Percentiles rank a stretch among this genome's conserved stretches.
Evolutionary conservation across 2,888 invertebrate genomes (phyloP).

Genomic region (Girardia tigrina): DNA sequence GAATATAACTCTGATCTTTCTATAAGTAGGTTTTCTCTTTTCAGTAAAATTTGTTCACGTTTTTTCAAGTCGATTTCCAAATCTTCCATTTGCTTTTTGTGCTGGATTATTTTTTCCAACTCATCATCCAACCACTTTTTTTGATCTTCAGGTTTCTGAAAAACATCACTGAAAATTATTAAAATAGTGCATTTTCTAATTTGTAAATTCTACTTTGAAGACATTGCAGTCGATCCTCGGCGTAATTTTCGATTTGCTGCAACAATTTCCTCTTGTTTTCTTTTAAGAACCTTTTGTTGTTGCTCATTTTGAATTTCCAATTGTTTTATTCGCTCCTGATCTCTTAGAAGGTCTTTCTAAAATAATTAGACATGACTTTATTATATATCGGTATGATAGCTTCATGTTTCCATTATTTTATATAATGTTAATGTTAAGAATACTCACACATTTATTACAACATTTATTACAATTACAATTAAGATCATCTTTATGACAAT

Average conservation of each 20-base stretch:
- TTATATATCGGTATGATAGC: too few species aligned
- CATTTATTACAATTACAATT: too few species aligned
- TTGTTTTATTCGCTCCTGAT: slow-evolving; percentile 46
- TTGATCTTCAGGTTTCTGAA: slow-evolving; percentile 41
- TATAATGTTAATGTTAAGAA: too few species aligned
- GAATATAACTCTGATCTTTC: slow-evolving; percentile 48
- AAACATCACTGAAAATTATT: slow-evolving; percentile 36
- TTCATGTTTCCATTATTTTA: too few species aligned
- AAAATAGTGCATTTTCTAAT: slow-evolving; percentile 41
- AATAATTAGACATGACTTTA: too few species aligned
- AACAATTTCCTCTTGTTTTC: slow-evolving; percentile 49
- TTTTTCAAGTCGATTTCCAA: slow-evolving; percentile 43
- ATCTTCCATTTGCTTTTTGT: slow-evolving; percentile 44
- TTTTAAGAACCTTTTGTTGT: slow-evolving; percentile 47
- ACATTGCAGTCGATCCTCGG: slow-evolving; percentile 39
- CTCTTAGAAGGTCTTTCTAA: slow-evolving; percentile 47
- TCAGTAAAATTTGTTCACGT: slow-evolving; percentile 46
- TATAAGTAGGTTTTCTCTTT: slow-evolving; percentile 46
- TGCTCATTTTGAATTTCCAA: slow-evolving; percentile 46
- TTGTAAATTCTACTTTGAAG: background rate
- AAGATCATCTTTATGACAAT: too few species aligned
- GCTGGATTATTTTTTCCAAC: slow-evolving; percentile 47
- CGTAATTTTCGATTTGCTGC: slow-evolving; percentile 46
- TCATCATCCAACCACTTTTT: slow-evolving; percentile 39
- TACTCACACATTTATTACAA: too few species aligned